Evolutionary conservation across 2,888 invertebrate genomes (phyloP), one percentile per base, ranked within the genome.

Genomic region (Machimus atricapillus): DNA sequence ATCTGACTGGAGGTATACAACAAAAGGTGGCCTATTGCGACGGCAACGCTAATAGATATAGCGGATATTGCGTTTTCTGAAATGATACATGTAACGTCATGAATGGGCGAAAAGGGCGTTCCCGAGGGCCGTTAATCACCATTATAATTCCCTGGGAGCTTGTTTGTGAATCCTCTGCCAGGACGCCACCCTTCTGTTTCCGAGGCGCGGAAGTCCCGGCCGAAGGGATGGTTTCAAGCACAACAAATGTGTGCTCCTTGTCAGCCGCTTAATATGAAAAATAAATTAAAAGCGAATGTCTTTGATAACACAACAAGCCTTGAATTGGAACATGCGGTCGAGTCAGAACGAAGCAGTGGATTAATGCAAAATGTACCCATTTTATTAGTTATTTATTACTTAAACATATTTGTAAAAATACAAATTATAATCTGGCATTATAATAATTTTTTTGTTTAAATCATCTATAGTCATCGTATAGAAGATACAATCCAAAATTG

Each of bases 121-220:
- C n/a, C 87, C 52, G 23, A 34, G 74, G 78, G 74, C 86, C 88
- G 87, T 88, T 88, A 88, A 88, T 88, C 88, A 88, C 87, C 87
- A 66, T 87, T 87, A 87, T 88, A 88, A 88, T 87, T 87, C 77
- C 76, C 85, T 46, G 87, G 82, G 56, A 87, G 87, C 87, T 87
- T 87, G 88, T 81, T 87, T 78, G 76, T 88, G 88, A 87, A 85
- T 85, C 78, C 76, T 52, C 43, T 74, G 27, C 85, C 12, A 85
- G 19, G n/a, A 74, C 43, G 66, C 85, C 73, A 85, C 85, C 85
- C 85, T 85, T 85, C 85, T 74, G 74, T 37, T 85, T 43, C 16
- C 74, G 74, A 31, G 74, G 74, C 74, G 74, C 85, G 85, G 73
- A 85, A 74, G 19, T 56, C 14, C 37, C 77, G 5, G 37, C 40